phyloP scores from a whole-genome alignment of 2,113 vertebrate genomes.

The Petrocephalus microphthalmus region DNA sequence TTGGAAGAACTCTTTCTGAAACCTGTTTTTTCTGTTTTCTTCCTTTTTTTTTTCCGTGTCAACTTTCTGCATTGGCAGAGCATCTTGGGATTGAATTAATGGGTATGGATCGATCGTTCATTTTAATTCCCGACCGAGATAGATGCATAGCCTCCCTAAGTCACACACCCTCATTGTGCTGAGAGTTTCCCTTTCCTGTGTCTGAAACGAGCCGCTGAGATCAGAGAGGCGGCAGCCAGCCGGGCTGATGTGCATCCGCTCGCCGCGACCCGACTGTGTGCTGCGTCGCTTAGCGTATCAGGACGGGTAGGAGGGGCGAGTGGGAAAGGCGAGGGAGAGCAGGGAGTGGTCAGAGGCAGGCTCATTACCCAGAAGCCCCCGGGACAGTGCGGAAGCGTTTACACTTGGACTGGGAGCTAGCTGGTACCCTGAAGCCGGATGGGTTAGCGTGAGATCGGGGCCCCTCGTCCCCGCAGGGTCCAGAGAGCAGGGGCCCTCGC shows the following conservation, averaged over 20 bases:
- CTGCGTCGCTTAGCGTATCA: background rate
- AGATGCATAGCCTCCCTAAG: conserved; percentile 52
- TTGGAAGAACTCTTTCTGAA: conserved; percentile 58
- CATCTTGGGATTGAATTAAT: conserved; percentile 99
- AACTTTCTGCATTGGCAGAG: conserved; percentile 88
- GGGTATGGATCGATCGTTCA: conserved; percentile 87
- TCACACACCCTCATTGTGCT: conserved; percentile 46
- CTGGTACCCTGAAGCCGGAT: background rate
- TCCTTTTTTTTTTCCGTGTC: conserved; percentile 60
- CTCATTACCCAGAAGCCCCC: background rate
- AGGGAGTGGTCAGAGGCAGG: background rate
- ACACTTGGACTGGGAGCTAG: background rate
- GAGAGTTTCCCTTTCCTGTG: conserved; percentile 1
- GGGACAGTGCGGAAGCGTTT: background rate
- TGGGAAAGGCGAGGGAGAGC: background rate
- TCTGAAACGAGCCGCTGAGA: conserved; percentile 13
- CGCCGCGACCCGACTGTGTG: background rate
- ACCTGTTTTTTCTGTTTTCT: conserved; percentile 55
- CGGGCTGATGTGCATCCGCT: background rate
- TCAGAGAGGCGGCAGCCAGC: background rate
- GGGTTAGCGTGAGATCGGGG: background rate
- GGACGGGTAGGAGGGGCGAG: background rate
- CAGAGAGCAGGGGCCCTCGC: background rate
- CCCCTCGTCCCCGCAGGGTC: no score
- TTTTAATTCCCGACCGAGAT: conserved; percentile 66